Percentiles rank a stretch among this genome's conserved stretches.
phyloP scores from a whole-genome alignment of 2,797 vertebrate genomes.

The Spinibarbus caldwelli region DNA sequence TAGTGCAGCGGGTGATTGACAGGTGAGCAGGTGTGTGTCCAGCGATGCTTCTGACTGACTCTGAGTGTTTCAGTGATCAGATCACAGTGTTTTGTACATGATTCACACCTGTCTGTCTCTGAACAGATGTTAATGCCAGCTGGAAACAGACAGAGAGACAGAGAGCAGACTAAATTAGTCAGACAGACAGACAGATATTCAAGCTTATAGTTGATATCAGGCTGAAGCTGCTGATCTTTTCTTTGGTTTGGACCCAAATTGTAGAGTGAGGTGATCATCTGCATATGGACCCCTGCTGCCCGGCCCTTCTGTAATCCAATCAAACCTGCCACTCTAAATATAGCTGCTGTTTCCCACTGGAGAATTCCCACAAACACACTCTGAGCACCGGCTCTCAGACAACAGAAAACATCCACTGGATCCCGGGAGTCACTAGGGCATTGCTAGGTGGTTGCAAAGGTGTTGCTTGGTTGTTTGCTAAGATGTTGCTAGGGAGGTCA shows the following conservation, averaged over 20 bases:
- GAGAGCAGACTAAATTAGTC: background rate
- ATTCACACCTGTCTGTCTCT: background rate
- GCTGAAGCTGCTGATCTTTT: background rate
- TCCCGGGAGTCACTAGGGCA: background rate
- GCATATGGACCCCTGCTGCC: background rate
- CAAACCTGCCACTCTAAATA: background rate
- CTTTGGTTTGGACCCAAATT: background rate
- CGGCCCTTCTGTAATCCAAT: background rate
- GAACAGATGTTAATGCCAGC: background rate
- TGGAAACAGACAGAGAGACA: background rate
- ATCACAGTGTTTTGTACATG: background rate
- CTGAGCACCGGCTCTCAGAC: background rate
- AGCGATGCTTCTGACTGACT: background rate
- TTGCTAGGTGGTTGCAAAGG: background rate
- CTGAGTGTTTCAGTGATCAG: background rate
- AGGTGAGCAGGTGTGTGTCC: background rate
- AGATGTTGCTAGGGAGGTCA: background rate
- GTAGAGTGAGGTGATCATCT: background rate
- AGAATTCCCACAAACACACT: background rate
- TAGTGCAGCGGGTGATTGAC: no score
- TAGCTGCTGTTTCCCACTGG: background rate
- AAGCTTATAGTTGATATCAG: background rate
- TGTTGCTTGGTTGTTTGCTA: no score
- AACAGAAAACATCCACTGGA: background rate
- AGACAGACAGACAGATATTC: background rate